Conservation (phyloP, 2,888 invertebrate species). For the Hyposoter dolosus region DNA sequence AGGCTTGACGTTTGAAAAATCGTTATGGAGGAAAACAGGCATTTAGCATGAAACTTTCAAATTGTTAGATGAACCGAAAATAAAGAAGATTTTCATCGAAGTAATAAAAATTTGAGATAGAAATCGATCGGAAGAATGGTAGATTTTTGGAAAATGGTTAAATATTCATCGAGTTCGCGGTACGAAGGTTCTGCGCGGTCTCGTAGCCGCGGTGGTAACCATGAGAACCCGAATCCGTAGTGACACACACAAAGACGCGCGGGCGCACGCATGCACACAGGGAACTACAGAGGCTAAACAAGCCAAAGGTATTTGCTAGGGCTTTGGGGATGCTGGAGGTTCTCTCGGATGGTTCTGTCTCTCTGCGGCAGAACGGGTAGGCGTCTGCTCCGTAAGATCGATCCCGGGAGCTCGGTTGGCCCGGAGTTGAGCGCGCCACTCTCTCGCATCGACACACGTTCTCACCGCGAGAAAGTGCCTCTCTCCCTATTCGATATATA, state of each 20-base stretch:
- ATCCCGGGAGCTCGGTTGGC: slow-evolving; percentile 67
- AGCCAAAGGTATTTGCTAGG: slow-evolving; percentile 40
- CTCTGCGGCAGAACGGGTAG: slow-evolving; percentile 66
- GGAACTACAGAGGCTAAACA: not conserved
- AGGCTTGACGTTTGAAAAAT: not conserved
- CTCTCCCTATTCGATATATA: slow-evolving; percentile 9
- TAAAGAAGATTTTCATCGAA: not conserved
- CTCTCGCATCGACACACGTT: slow-evolving; percentile 38
- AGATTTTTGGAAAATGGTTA: not conserved
- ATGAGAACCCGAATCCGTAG: slow-evolving; percentile 49
- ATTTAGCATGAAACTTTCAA: not conserved
- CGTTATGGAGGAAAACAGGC: not conserved
- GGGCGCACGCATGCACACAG: not conserved
- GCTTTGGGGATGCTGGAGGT: slow-evolving; percentile 58
- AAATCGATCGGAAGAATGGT: not conserved
- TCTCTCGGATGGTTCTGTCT: slow-evolving; percentile 42
- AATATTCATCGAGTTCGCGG: slow-evolving; percentile 10
- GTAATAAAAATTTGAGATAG: not conserved
- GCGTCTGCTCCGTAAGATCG: slow-evolving; percentile 71
- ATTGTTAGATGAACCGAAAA: not conserved
- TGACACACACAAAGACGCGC: not conserved
- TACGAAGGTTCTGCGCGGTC: slow-evolving; percentile 25
- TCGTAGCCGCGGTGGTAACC: slow-evolving; percentile 55
- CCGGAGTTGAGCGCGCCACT: slow-evolving; percentile 59
- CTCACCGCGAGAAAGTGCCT: not conserved